Percentiles rank a stretch among this genome's conserved stretches.
Conservation (phyloP, 2,888 invertebrate genomes). For the Mellilla xanthometata region DNA sequence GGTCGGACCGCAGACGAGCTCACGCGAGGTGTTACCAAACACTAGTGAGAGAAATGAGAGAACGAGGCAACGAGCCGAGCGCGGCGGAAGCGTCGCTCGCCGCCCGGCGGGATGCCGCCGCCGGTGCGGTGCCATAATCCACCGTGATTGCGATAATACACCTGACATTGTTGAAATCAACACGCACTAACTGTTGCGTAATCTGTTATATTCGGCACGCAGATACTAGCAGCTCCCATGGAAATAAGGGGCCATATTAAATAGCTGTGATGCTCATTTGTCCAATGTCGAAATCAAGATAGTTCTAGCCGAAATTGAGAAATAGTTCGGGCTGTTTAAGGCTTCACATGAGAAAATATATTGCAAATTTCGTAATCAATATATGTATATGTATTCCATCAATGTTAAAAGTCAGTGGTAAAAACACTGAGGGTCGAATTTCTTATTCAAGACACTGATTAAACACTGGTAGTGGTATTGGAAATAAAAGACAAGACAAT, state of each 20-base stretch:
- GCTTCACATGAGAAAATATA: no score
- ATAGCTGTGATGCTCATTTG: no score
- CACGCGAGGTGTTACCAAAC: not conserved
- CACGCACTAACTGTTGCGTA: not conserved
- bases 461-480: no score
- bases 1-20: constrained; percentile 7
- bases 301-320: no score
- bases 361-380: no score
- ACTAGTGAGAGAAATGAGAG: constrained; percentile 1
- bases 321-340: no score
- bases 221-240: not conserved
- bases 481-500: no score
- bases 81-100: constrained; percentile 24
- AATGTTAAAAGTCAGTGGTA: no score
- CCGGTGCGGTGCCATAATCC: constrained; percentile 33
- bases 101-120: constrained; percentile 9
- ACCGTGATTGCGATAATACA: constrained; percentile 34
- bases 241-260: constrained; percentile 12
- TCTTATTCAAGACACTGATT: no score
- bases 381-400: no score
- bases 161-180: constrained; percentile 15
- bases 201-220: not conserved
- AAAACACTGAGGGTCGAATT: no score
- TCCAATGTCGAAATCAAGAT: no score
- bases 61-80: not conserved